Evolutionary conservation across 2,797 vertebrate genomes (phyloP).

Genomic region (Eupleurogrammus muticus): DNA sequence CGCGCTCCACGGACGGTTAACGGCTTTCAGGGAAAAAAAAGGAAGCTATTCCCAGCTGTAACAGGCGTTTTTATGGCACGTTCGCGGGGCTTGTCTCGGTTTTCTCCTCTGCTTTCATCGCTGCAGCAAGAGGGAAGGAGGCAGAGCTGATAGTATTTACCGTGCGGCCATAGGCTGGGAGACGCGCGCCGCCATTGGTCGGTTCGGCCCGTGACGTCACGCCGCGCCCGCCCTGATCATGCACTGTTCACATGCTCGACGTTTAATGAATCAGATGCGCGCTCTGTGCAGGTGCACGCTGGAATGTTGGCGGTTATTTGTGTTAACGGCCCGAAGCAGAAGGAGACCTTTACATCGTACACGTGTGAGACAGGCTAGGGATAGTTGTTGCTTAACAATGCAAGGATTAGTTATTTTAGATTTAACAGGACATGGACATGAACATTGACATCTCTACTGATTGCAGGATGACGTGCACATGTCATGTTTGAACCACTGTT

Average conservation of each 20-base stretch:
- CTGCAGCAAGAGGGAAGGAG: slow-evolving; percentile 54
- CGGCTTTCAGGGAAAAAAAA: not conserved
- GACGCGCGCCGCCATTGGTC: slow-evolving; percentile 75
- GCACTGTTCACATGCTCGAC: slow-evolving; percentile 80
- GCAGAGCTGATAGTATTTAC: slow-evolving; percentile 76
- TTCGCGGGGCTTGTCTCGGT: slow-evolving; percentile 27
- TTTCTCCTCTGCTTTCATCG: slow-evolving; percentile 52
- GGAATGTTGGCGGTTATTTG: not conserved
- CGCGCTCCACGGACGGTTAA: not conserved
- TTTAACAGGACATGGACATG: too few relatives aligned
- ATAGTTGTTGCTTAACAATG: too few relatives aligned
- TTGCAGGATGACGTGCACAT: too few relatives aligned
- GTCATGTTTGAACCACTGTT: too few relatives aligned
- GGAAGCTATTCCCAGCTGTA: not conserved
- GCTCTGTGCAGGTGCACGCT: not conserved
- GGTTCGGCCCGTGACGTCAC: slow-evolving; percentile 33
- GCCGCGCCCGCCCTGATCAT: slow-evolving; percentile 69
- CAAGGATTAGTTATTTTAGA: too few relatives aligned
- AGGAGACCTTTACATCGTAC: not conserved
- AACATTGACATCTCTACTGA: too few relatives aligned
- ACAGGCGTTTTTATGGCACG: slow-evolving; percentile 49
- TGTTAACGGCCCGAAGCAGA: not conserved
- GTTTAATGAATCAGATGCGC: slow-evolving; percentile 39
- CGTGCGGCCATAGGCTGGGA: slow-evolving; percentile 72
- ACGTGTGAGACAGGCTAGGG: not conserved